A percentile compares a stretch with the other conserved stretches of the same genome.
These are phyloP conservation scores for Colletes latitarsis DNA, from an alignment of 1,140 invertebrate genomes.

Conservation along the genomic window DNA sequence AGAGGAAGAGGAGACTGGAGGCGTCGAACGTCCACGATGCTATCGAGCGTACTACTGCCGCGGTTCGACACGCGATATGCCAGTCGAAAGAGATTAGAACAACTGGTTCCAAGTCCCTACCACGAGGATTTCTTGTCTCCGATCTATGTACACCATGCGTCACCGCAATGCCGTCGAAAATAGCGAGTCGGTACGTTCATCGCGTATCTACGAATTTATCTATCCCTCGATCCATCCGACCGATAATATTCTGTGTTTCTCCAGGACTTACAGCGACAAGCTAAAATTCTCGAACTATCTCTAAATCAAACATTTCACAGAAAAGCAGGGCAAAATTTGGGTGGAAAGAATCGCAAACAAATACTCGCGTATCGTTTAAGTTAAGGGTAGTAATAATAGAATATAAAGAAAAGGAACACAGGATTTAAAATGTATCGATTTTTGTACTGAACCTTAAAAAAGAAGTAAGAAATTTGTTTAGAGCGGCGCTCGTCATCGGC, in stretches of 20 bases:
- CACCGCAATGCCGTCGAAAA: slow-evolving; percentile 14
- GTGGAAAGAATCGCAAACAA: too few relatives aligned
- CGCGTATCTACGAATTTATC: neutral
- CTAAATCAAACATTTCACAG: too few relatives aligned
- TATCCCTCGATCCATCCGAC: neutral
- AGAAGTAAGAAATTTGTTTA: too few relatives aligned
- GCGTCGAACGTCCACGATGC: slow-evolving; percentile 47
- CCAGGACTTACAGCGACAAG: too few relatives aligned
- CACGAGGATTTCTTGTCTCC: slow-evolving; percentile 32
- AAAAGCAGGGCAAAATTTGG: too few relatives aligned
- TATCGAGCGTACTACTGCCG: slow-evolving; percentile 59
- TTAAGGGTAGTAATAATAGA: too few relatives aligned
- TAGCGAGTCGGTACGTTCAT: neutral
- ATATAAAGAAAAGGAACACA: too few relatives aligned
- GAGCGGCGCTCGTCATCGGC: too few relatives aligned
- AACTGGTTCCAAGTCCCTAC: slow-evolving; percentile 62
- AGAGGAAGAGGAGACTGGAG: neutral
- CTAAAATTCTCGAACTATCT: too few relatives aligned
- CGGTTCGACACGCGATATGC: slow-evolving; percentile 51
- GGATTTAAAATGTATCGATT: too few relatives aligned
- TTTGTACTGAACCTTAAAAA: too few relatives aligned
- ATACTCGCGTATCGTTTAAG: too few relatives aligned
- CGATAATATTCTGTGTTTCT: neutral
- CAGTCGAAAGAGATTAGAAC: slow-evolving; percentile 60
- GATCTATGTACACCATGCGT: neutral